Evolutionary conservation across 1,140 invertebrate species (phyloP), one percentile per base, ranked within the genome.

Genomic region (Caenorhabditis brenneri): DNA sequence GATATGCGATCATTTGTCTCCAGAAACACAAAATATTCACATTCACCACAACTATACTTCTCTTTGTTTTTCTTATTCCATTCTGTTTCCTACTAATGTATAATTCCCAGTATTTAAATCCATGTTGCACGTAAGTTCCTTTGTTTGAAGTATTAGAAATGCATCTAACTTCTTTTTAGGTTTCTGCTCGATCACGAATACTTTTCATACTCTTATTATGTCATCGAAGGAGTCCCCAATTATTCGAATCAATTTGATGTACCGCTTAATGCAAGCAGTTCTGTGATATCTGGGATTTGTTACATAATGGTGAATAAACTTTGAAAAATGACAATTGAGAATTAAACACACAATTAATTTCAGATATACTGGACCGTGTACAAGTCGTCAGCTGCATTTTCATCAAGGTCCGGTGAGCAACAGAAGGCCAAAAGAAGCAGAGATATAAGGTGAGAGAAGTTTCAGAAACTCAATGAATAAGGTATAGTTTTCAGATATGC

Each of bases 171-270:
- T 22, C 22, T 58, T 58, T 36, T 19, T 5, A 65, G 58, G 36
- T 65, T 65, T 36, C 10, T 65, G 16, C 19, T 65, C 15, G 58
- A 65, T n/a, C 58, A 65, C 33, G 58, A 65, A 65, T 65, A 65
- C 19, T 16, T 65, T 33, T 65, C 58, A 15, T 65, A 65, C 31
- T 65, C 58, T 15, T 65, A 65, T 24, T 65, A 65, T 22, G 0
- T 31, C 0, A 19, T 65, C 4, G 58, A 65, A 7, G 58, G 58
- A 7, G 15, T 65, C 16, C 10, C 58, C 10, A 65, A 65, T n/a
- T 65, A 33, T 65, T 65, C 58, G 0, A 31, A 65, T 33, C 3
- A 33, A 65, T 65, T 65, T 65, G 58, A 65, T 36, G 10, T 65
- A 33, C 58, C 58, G 2, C 31, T 65, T 2, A 65, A 65, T 36